A percentile compares a stretch with the other conserved stretches of the same genome.
These are phyloP conservation scores for Pomatostomus ruficeps DNA, from an alignment of 2,113 vertebrate species.

Conservation along the genomic window DNA sequence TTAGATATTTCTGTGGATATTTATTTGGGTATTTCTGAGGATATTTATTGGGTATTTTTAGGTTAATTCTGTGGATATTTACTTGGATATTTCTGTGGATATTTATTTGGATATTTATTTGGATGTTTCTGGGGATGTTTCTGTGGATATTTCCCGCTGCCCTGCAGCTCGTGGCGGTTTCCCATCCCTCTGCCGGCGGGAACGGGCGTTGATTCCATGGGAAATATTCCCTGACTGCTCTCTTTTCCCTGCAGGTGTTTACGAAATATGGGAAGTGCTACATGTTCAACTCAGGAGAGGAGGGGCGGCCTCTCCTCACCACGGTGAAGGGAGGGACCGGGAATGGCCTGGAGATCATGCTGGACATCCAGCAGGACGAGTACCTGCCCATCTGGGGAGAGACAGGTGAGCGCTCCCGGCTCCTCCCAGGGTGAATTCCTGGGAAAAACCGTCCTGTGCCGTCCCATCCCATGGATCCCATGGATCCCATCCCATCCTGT, in stretches of 20 bases:
- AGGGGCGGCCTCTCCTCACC: conserved; percentile 90
- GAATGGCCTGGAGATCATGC: conserved; percentile 97
- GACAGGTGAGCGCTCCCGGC: conserved; percentile 69
- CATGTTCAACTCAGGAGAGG: conserved; percentile 97
- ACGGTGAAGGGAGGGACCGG: conserved; percentile 97
- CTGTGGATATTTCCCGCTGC: background rate
- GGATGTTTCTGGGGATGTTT: background rate
- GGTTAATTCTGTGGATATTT: background rate
- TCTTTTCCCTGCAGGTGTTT: conserved; percentile 83
- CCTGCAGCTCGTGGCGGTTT: background rate
- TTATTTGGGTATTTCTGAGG: rapidly evolving
- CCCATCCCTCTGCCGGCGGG: background rate
- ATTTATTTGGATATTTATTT: background rate
- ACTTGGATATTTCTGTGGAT: background rate
- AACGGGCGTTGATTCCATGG: rapidly evolving
- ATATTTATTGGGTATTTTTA: too few species aligned
- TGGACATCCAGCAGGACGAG: conserved; percentile 97
- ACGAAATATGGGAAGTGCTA: conserved; percentile 99
- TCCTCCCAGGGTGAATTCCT: background rate
- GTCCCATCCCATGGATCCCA: background rate
- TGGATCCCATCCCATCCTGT: background rate
- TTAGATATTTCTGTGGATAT: background rate
- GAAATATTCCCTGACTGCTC: background rate
- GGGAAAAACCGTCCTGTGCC: background rate
- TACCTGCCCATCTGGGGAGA: conserved; percentile 84